Evolutionary conservation across 1,140 invertebrate species (phyloP), one percentile per base, ranked within the genome.

Genomic region (Hylyphantes graminicola): DNA sequence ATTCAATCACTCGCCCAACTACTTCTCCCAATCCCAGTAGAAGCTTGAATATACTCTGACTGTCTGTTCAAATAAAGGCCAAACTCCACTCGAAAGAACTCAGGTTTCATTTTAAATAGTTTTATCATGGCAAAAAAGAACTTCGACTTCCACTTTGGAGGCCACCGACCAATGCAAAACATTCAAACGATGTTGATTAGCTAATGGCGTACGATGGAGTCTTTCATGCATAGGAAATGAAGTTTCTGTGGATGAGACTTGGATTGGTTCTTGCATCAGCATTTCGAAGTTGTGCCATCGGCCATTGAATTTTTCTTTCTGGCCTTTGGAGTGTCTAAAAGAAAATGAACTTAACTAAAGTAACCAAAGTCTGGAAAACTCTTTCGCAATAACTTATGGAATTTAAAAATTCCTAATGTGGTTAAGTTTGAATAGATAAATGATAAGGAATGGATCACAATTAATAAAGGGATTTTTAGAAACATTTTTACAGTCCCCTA

Each of bases 191-290:
- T 67, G 76, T 67, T 78, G 76, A 78, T 78, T 67, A 78, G 59
- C 61, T 78, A 78, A 78, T 78, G 76, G 61, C 10, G 64, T 67
- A 65, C 65, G 64, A 67, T 48, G 76, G 50, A 17, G 11, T 53
- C 51, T 67, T 78, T 35, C 76, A 78, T 78, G 76, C 76, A 78
- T 78, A 63, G 10, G 48, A 67, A 78, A 78, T 55, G 59, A 65
- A 74, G 72, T 74, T 74, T 55, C 72, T 59, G 6, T 10, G 72
- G 57, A 74, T 15, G 57, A 35, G 35, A 35, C 35, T 35, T 35
- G 35, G 35, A 35, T 35, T 35, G 35, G 35, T 35, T 35, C 35
- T 35, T 35, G 35, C 35, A 35, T 35, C 35, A 35, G 35, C 35
- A 35, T 35, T 35, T 35, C 35, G 35, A 35, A 35, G 35, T 35